phyloP scores from a whole-genome alignment of 2,113 vertebrate genomes.

The Amphiprion percula region DNA sequence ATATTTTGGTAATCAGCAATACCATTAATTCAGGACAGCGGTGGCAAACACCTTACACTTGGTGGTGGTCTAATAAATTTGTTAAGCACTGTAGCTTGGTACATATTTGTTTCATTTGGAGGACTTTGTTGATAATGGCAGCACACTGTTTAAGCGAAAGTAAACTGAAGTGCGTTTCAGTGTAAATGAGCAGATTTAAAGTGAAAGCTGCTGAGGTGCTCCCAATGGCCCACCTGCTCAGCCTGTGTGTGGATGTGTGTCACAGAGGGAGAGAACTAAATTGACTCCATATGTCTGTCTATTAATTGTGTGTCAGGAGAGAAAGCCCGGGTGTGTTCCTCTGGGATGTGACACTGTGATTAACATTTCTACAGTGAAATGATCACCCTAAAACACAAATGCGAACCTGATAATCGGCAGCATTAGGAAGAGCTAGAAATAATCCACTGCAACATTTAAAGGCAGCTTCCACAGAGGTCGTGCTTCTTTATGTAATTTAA shows the following conservation, averaged over 20 bases:
- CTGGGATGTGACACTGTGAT: constrained; percentile 93
- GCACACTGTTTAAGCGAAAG: constrained; percentile 13
- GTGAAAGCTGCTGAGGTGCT: constrained; percentile 57
- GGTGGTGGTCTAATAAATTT: too few relatives aligned
- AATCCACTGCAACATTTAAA: constrained; percentile 2
- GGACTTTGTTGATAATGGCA: background rate
- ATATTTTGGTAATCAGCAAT: too few relatives aligned
- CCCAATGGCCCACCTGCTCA: constrained; percentile 29
- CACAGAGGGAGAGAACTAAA: constrained; percentile 83
- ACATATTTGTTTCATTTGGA: background rate
- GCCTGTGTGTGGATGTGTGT: constrained; percentile 11
- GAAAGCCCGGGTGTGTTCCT: constrained; percentile 76
- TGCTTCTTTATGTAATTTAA: constrained; percentile 30
- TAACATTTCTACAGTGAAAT: constrained; percentile 83
- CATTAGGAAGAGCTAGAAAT: constrained; percentile 25
- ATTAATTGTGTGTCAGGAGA: constrained; percentile 95
- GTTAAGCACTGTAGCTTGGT: too few relatives aligned
- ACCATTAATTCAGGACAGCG: too few relatives aligned
- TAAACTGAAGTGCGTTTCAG: constrained; percentile 53
- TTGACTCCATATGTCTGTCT: constrained; percentile 98
- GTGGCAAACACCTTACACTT: too few relatives aligned
- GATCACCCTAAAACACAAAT: constrained; percentile 37
- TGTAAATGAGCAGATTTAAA: constrained; percentile 61
- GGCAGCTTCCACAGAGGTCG: background rate
- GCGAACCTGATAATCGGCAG: constrained; percentile 43